Evolutionary conservation across 2,888 invertebrate genomes (phyloP).

Genomic region (Argynnis bischoffii): DNA sequence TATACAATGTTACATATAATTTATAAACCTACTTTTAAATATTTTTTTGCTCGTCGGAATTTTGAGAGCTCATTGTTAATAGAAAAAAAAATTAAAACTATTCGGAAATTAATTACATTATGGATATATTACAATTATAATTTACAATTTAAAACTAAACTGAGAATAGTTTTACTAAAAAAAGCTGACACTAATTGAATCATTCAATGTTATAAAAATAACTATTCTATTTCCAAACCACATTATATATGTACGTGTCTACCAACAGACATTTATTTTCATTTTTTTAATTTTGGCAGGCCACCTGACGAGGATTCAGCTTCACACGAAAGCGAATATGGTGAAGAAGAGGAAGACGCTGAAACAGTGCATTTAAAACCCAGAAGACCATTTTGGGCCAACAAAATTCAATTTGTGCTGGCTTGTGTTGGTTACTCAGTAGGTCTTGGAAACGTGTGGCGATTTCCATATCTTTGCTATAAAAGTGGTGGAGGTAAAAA

Average conservation of each 20-base stretch:
- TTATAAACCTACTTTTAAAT: no score
- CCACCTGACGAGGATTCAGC: constrained; percentile 88
- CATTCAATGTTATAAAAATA: not conserved
- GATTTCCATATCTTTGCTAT: constrained; percentile 96
- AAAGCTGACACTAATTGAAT: no score
- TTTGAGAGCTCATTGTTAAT: no score
- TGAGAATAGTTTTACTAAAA: no score
- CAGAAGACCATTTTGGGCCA: constrained; percentile 92
- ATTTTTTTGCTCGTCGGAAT: no score
- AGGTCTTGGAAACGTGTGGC: constrained; percentile 94
- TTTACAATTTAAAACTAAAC: no score
- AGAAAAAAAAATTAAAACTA: no score
- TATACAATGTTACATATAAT: no score
- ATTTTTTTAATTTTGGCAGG: constrained; percentile 62
- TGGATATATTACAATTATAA: no score
- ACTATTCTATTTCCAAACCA: constrained; percentile 1
- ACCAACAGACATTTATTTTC: not conserved
- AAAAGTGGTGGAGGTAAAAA: constrained; percentile 92
- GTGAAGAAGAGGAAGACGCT: constrained; percentile 87
- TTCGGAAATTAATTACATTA: no score
- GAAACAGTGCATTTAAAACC: constrained; percentile 87
- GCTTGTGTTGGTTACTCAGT: constrained; percentile 95
- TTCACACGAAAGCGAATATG: constrained; percentile 89
- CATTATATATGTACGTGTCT: not conserved
- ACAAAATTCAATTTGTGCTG: constrained; percentile 93